Evolutionary conservation across 2,888 invertebrate genomes (phyloP), one percentile per base, ranked within the genome.

Genomic region (Augochlorella aurata): DNA sequence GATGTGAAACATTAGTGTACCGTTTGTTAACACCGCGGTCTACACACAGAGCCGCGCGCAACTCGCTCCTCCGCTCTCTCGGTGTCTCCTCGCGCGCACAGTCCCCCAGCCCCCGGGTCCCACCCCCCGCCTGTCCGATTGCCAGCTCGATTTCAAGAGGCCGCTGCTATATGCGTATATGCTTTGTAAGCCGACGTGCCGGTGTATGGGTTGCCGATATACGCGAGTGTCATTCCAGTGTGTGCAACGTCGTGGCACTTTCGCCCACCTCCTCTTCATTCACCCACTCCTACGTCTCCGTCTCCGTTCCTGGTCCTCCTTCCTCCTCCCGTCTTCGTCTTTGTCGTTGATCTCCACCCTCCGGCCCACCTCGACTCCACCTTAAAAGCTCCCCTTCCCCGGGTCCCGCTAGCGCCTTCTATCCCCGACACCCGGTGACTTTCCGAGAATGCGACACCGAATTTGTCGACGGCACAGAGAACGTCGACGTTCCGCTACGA

Each of bases 1-100:
- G 91, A 93, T 91, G 92, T 91, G 92, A 92, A 92, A 92, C 92
- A 92, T 92, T 92, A 93, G 92, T 93, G 93, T 92, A 93, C 92
- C 92, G 93, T 92, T 93, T 92, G 92, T 93, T 93, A 92, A 93
- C 93, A 92, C 92, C 92, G 90, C 91, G 90, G 90, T 92, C 90
- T 91, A 92, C 92, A 91, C 92, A 91, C 89, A 89, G 58, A 58
- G 87, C 88, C 89, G 84, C 86, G 89, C 85, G 77, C 85, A 83
- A 79, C 85, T 68, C 67, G 52, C 47, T 47, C 47, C 68, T 52
- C 70, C 58, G 58, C 58, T 24, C 77, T 82, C 75, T 49, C 70
- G 75, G 10, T 73, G 61, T 49, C 81, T 76, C 74, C 76, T 66
- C 84, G 78, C 77, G 24, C 18, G 52, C 44, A 24, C 38, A 38